Evolutionary conservation across 37 sponge, comb jelly and placozoan genomes (phyloP).

Genomic region (Geodia barretti): DNA sequence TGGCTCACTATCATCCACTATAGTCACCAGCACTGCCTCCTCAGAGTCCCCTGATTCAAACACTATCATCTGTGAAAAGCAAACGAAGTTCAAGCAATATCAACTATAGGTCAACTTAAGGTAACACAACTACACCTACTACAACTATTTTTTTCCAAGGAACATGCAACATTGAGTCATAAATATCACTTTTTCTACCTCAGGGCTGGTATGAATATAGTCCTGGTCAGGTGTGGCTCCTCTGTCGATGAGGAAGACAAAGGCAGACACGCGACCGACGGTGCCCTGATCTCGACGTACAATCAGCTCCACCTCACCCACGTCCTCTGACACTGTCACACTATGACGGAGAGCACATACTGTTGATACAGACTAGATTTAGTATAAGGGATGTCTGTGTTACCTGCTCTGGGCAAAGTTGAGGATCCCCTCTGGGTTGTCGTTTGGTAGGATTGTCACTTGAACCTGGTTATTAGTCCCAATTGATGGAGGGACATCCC

Average conservation of each 20-base stretch:
- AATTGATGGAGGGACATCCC: constrained; percentile 33
- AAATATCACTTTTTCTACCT: background rate
- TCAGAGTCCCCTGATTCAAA: constrained; percentile 40
- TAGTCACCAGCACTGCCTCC: constrained; percentile 9
- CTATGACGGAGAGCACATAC: background rate
- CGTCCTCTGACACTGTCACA: constrained; percentile 34
- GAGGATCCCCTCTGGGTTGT: constrained; percentile 74
- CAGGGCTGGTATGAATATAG: background rate
- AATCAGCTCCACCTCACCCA: constrained; percentile 16
- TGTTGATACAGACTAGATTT: no score
- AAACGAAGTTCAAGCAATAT: no score
- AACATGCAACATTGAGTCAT: background rate
- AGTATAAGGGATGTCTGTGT: constrained; percentile 7
- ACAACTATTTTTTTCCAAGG: background rate
- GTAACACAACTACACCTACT: background rate
- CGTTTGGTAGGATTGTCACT: constrained; percentile 62
- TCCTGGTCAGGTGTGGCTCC: constrained; percentile 14
- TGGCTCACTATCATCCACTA: constrained; percentile 59
- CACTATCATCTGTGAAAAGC: constrained; percentile 12
- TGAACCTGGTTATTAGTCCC: constrained; percentile 12
- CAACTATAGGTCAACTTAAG: no score
- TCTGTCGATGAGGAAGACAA: constrained; percentile 16
- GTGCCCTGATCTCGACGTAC: constrained; percentile 51
- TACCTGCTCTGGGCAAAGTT: constrained; percentile 42
- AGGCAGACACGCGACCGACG: constrained; percentile 65